Base-by-base conservation (phyloP, 2,888 invertebrate species). In the Cacoxenus indagator region DNA sequence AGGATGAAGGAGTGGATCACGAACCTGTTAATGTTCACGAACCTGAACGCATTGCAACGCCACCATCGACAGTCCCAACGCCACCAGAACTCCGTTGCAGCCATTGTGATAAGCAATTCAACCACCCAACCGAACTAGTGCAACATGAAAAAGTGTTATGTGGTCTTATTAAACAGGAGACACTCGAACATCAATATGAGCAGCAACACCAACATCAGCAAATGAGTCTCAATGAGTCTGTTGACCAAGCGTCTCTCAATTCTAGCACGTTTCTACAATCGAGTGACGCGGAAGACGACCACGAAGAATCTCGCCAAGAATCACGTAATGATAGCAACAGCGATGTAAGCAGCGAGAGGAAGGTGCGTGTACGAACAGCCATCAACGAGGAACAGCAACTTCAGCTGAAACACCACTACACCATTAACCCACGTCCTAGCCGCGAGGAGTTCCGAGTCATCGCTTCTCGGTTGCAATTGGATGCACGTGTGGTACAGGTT, bases 321-420 rank as follows among this genome's bases (percentile, higher is more conserved):
- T 73, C 86, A 83, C 61, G 91, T 91, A 74, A 90, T 90, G 81
- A 90, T 90, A 83, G 84, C 68, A 85, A 85, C 62, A 84, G 82
- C 66, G 89, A 90, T 65, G 92, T 92, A 77, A 90, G 89, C 46
- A 90, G 90, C 22, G 94, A 93, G 48, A 91, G 95, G 73, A 94
- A 96, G 86, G 96, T 96, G 14, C 91, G 98, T 76, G 97, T 97
- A 1, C 91, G 99, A 69, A 98, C 98, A 6, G 93, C 97, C 73
- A 94, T 99, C 73, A 96, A 95, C 54, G 98, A 98, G 83, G 96
- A 97, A 84, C 98, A 99, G 87, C 92, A 98, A 83, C 92, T 92
- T 54, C 91, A 96, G 67, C 90, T 99, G 65, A 96, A 96, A 85
- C 93, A 95, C 72, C 95, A 96, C 86, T 99, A 98, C 87, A 91